Evolutionary conservation across 2,888 invertebrate genomes (phyloP).

Genomic region (Crematogaster levior): DNA sequence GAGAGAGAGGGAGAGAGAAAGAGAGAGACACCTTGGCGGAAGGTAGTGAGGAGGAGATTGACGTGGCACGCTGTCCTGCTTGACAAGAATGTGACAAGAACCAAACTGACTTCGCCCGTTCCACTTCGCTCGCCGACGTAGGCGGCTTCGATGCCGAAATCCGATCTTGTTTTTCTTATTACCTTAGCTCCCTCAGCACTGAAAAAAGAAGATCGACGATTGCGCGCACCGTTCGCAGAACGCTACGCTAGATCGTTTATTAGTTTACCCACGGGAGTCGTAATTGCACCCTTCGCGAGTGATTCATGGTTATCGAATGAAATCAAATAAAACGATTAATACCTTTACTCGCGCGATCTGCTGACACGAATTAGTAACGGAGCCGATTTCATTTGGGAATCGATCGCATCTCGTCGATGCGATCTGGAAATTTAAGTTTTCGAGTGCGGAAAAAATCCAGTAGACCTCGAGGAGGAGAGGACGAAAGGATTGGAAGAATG

Average conservation of each 20-base stretch:
- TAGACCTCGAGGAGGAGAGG: conserved; percentile 18
- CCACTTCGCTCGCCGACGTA: conserved; percentile 72
- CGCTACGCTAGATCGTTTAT: conserved; percentile 29
- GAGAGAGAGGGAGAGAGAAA: too few relatives aligned
- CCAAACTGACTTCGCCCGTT: conserved; percentile 79
- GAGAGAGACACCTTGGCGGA: conserved; percentile 63
- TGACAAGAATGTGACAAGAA: conserved; percentile 86
- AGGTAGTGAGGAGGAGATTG: conserved; percentile 83
- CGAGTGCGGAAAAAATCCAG: not conserved
- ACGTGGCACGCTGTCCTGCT: conserved; percentile 84
- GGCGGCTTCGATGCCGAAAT: conserved; percentile 42
- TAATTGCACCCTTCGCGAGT: conserved; percentile 19
- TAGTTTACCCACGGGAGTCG: conserved; percentile 33
- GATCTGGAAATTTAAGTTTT: not conserved
- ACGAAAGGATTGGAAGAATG: conserved; percentile 38
- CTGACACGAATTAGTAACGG: not conserved
- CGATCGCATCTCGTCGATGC: conserved; percentile 2
- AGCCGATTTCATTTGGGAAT: not conserved
- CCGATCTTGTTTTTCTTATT: conserved; percentile 71
- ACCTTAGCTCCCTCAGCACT: conserved; percentile 33
- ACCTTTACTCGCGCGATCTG: not conserved
- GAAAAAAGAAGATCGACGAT: conserved; percentile 54
- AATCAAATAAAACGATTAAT: conserved; percentile 39
- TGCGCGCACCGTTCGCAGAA: not conserved
- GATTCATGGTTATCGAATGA: conserved; percentile 28